A percentile compares a stretch with the other conserved stretches of the same genome.
These are phyloP conservation scores for Catharus ustulatus DNA, from an alignment of 2,797 vertebrate genomes.

Conservation along the genomic window DNA sequence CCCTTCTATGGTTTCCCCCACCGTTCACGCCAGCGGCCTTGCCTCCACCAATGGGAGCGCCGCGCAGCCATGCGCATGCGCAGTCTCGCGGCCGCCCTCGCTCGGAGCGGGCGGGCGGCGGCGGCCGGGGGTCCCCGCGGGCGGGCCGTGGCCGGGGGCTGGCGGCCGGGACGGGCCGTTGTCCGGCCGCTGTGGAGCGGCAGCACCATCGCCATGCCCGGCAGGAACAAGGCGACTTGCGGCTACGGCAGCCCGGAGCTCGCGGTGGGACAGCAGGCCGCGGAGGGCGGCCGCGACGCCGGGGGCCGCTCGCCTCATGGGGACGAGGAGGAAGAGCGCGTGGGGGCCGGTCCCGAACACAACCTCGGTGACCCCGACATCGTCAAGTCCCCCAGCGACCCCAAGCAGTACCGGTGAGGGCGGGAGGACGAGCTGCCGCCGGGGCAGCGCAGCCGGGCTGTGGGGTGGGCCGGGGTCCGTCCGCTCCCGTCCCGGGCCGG, in stretches of 20 bases:
- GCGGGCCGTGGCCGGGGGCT: not conserved
- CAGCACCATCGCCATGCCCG: constrained; percentile 49
- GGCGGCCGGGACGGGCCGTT: not conserved
- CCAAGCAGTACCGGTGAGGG: constrained; percentile 91
- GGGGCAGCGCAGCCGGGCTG: not conserved
- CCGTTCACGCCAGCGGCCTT: too few relatives aligned
- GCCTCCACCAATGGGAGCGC: not conserved
- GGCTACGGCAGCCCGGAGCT: constrained; percentile 38
- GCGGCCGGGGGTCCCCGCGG: not conserved
- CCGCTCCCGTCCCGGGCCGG: not conserved
- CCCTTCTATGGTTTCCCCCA: not conserved
- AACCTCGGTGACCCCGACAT: constrained; percentile 83
- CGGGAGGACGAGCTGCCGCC: not conserved
- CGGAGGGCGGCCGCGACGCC: constrained; percentile 68
- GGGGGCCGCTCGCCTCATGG: constrained; percentile 60
- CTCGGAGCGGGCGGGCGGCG: not conserved
- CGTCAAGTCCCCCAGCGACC: constrained; percentile 91
- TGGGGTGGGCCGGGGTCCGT: not conserved
- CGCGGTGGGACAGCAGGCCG: constrained; percentile 61
- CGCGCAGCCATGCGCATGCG: constrained; percentile 48
- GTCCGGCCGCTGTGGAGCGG: not conserved
- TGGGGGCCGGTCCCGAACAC: not conserved
- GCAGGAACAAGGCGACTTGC: constrained; percentile 49
- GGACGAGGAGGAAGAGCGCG: constrained; percentile 60
- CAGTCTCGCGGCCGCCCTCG: constrained; percentile 28